Percentiles rank a stretch among this genome's conserved stretches.
phyloP scores from a whole-genome alignment of 2,888 invertebrate species.

The Athalia circularis region DNA sequence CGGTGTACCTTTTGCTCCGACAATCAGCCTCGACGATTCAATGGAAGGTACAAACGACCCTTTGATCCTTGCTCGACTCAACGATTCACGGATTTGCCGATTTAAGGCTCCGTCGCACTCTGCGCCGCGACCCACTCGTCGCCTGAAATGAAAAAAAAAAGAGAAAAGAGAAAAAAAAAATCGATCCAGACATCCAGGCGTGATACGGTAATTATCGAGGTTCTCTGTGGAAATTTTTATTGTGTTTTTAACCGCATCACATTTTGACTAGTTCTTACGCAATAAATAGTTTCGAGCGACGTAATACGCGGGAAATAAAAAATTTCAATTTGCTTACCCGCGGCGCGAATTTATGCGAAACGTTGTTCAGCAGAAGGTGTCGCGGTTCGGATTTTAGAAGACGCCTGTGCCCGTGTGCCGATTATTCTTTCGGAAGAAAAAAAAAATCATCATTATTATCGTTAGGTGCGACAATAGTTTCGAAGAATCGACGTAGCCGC shows the following conservation, averaged over 20 bases:
- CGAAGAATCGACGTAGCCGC: slow-evolving; percentile 15
- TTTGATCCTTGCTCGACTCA: slow-evolving; percentile 60
- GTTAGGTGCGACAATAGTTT: slow-evolving; percentile 1
- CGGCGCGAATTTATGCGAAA: too few species aligned
- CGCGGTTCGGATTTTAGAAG: too few species aligned
- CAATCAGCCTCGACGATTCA: slow-evolving; percentile 57
- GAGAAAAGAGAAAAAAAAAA: background rate
- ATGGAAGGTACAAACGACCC: slow-evolving; percentile 70
- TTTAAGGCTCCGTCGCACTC: slow-evolving; percentile 38
- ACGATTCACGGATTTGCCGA: slow-evolving; percentile 41
- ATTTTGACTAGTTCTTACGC: too few species aligned
- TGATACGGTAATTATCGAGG: too few species aligned
- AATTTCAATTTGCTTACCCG: too few species aligned
- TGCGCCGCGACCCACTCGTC: background rate
- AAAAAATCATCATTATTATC: background rate
- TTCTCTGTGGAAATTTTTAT: background rate
- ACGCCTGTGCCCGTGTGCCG: too few species aligned
- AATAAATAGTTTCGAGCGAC: too few species aligned
- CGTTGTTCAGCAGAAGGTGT: too few species aligned
- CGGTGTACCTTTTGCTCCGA: slow-evolving; percentile 66
- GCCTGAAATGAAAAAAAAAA: background rate
- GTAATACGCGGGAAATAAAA: too few species aligned
- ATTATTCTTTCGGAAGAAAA: too few species aligned
- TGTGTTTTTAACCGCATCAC: background rate
- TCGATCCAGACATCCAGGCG: slow-evolving; percentile 1